Evolutionary conservation across 2,888 invertebrate species (phyloP), one percentile per base, ranked within the genome.

Genomic region (Frankliniella fusca): DNA sequence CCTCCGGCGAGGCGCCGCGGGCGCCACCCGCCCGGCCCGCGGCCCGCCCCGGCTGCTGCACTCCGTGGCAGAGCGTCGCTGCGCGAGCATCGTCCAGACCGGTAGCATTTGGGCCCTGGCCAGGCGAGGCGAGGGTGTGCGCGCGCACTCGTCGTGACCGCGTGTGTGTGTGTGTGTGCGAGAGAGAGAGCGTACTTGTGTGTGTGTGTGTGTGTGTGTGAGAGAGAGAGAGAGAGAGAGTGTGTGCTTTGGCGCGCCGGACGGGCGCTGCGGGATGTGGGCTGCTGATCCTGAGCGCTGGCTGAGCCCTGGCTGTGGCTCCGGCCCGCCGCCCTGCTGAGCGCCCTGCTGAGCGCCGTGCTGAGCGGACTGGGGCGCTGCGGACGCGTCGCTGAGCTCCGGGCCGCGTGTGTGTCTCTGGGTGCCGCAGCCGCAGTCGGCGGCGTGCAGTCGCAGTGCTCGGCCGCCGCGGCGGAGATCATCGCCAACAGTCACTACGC

Each of bases 401-500:
- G 38, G 38, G 5, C 38, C 38, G 38, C 5, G 38, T 5, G 38
- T 5, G 38, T 38, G 38, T 38, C 38, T 38, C 38, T 38, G 38
- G 38, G 23, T 23, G 27, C 70, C 23, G 61, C 70, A 11, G 70
- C 70, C 70, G 70, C 27, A n/a, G 70, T 76, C 70, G 70, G 9
- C 11, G 70, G 70, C 11, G 70, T 76, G 70, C 70, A 76, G 70
- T 23, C 70, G 70, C 70, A 76, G 23, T 76, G 70, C 27, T 76
- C 70, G 8, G 70, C 27, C 27, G 70, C 27, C 70, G 70, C 70
- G 5, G 70, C 70, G 23, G 70, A 76, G 70, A 76, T 76, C 70
- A 76, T 76, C 70, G 70, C 70, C 70, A 76, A 76, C 70, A 76
- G 70, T 27, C 70, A 82, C 81, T 80, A 83, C 80, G 81, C 80